A percentile compares a stretch with the other conserved stretches of the same genome.
phyloP scores from a whole-genome alignment of 1,140 invertebrate species.

The Meteorus sp. region DNA sequence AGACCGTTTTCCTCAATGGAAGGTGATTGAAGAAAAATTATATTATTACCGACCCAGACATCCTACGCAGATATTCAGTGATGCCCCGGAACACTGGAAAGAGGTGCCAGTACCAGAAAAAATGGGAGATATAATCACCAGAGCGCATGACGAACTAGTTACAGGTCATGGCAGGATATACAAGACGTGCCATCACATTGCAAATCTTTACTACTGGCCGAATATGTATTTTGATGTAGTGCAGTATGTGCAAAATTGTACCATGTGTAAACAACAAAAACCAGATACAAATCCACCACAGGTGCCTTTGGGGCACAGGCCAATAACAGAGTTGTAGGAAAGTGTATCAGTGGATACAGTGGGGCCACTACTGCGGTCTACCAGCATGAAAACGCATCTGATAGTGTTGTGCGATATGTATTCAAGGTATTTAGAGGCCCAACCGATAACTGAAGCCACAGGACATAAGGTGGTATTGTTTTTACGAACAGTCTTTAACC shows the following conservation, averaged over 20 bases:
- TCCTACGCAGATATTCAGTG: not conserved
- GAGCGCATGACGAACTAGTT: not conserved
- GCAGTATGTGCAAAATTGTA: no score
- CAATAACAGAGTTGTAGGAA: not conserved
- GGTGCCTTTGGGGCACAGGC: no score
- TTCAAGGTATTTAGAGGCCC: not conserved
- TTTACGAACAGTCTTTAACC: slow-evolving; percentile 39
- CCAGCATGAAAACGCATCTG: not conserved
- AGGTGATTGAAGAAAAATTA: not conserved
- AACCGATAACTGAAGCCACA: not conserved
- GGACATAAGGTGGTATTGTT: not conserved
- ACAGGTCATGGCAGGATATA: not conserved
- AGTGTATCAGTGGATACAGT: not conserved
- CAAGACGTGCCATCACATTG: not conserved
- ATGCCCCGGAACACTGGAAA: not conserved
- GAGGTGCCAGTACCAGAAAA: not conserved
- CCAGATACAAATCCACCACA: no score
- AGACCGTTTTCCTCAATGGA: no score
- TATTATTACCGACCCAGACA: not conserved
- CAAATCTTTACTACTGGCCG: not conserved
- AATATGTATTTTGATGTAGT: not conserved
- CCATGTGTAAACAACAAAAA: not conserved
- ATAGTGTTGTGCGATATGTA: not conserved
- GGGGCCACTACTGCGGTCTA: not conserved
- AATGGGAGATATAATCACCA: not conserved